A percentile compares a stretch with the other conserved stretches of the same genome.
These are phyloP conservation scores for Altica lythri DNA, from an alignment of 2,888 invertebrate genomes.

Conservation along the genomic window DNA sequence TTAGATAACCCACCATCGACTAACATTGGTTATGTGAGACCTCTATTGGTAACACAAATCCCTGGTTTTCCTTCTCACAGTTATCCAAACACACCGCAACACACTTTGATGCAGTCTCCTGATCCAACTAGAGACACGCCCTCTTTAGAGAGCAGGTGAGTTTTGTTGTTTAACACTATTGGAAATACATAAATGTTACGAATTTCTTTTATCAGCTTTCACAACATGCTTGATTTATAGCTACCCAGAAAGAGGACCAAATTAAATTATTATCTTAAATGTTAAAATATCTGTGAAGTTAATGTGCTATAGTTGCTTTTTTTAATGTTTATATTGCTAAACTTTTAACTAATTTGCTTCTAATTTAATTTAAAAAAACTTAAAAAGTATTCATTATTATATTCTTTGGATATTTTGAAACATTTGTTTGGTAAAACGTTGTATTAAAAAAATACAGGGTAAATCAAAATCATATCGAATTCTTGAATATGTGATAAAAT, in stretches of 20 bases:
- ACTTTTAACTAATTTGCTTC: constrained; percentile 20
- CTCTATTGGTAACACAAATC: constrained; percentile 80
- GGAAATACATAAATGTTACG: constrained; percentile 3
- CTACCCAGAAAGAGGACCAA: constrained; percentile 26
- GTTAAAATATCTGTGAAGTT: constrained; percentile 31
- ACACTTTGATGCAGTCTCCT: constrained; percentile 70
- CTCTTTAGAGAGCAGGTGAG: constrained; percentile 75
- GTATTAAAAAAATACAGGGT: background rate
- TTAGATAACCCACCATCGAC: constrained; percentile 64
- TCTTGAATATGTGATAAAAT: constrained; percentile 19
- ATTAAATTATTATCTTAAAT: constrained; percentile 13
- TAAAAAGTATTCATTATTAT: no score
- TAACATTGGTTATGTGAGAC: constrained; percentile 85
- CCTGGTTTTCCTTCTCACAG: constrained; percentile 67
- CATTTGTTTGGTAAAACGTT: background rate
- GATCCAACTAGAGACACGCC: constrained; percentile 77
- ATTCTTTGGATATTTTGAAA: constrained; percentile 18
- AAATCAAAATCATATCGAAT: constrained; percentile 3
- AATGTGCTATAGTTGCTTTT: constrained; percentile 36
- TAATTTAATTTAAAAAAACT: no score
- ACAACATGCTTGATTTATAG: constrained; percentile 54
- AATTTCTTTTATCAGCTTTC: constrained; percentile 48
- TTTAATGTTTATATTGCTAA: constrained; percentile 26
- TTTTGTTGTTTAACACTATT: constrained; percentile 13
- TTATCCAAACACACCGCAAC: constrained; percentile 72